phyloP scores from a whole-genome alignment of 2,888 invertebrate genomes.

The Scelioninae gen. 2 region DNA sequence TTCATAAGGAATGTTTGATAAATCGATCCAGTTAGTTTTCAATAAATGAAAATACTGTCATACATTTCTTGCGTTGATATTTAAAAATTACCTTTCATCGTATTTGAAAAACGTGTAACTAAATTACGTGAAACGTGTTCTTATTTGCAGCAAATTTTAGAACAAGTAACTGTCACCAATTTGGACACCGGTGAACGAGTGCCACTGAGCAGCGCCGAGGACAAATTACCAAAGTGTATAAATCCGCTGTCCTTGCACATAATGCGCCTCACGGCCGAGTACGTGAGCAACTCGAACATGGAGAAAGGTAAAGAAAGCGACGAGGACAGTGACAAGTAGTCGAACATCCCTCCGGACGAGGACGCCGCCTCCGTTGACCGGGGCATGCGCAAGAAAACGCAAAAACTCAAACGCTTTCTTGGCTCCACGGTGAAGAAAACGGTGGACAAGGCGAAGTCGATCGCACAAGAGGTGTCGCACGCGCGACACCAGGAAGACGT shows the following conservation, averaged over 20 bases:
- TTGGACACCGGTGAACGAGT: slow-evolving; percentile 92
- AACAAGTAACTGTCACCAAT: slow-evolving; percentile 91
- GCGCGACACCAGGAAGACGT: slow-evolving; percentile 77
- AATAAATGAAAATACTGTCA: no score
- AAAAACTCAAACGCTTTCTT: slow-evolving; percentile 86
- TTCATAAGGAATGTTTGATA: no score
- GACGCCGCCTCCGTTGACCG: slow-evolving; percentile 75
- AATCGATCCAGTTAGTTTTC: no score
- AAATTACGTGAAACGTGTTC: no score
- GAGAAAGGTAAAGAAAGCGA: slow-evolving; percentile 85
- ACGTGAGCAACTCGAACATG: slow-evolving; percentile 82
- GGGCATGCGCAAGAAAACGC: slow-evolving; percentile 76
- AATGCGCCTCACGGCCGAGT: slow-evolving; percentile 94
- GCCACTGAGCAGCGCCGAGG: slow-evolving; percentile 95
- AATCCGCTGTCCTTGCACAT: slow-evolving; percentile 97
- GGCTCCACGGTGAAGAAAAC: slow-evolving; percentile 94
- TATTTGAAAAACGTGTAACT: no score
- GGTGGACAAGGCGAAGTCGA: slow-evolving; percentile 91
- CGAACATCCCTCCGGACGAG: slow-evolving; percentile 77
- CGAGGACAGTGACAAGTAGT: slow-evolving; percentile 83
- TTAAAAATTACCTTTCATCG: no score
- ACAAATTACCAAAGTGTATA: slow-evolving; percentile 92
- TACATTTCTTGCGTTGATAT: no score
- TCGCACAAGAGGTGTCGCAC: slow-evolving; percentile 92
- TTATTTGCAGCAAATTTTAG: slow-evolving; percentile 86